phyloP scores from a whole-genome alignment of 2,797 vertebrate genomes.

The Agapornis canus region DNA sequence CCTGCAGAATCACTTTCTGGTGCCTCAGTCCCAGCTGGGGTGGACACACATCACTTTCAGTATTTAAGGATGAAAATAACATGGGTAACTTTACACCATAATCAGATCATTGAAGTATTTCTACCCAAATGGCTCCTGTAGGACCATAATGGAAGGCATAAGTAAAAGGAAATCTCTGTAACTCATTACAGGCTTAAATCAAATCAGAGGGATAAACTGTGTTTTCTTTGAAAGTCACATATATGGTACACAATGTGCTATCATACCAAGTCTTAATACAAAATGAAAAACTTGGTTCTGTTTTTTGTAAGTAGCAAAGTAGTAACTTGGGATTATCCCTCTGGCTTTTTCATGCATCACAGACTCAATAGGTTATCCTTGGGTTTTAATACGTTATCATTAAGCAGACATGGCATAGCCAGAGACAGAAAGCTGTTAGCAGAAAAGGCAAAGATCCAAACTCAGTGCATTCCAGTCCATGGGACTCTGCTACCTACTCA shows the following conservation, averaged over 20 bases:
- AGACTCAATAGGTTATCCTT: slow-evolving; percentile 43
- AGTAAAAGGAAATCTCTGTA: background rate
- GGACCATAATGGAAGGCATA: slow-evolving; percentile 17
- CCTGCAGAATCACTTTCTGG: background rate
- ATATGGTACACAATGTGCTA: background rate
- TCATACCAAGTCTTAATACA: background rate
- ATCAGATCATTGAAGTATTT: background rate
- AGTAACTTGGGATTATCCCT: slow-evolving; percentile 50
- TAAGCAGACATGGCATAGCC: slow-evolving; percentile 59
- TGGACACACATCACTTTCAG: background rate
- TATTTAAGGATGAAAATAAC: background rate
- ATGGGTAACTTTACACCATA: background rate
- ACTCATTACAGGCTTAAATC: slow-evolving; percentile 42
- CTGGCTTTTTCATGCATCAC: slow-evolving; percentile 59
- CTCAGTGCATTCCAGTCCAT: background rate
- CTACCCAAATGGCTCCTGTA: slow-evolving; percentile 5
- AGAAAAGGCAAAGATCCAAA: slow-evolving; percentile 34
- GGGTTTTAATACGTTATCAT: slow-evolving; percentile 44
- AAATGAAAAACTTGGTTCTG: slow-evolving; percentile 28
- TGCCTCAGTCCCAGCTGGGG: background rate
- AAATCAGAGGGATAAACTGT: slow-evolving; percentile 24
- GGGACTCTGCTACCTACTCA: background rate
- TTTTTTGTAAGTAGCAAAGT: slow-evolving; percentile 47
- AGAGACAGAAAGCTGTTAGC: slow-evolving; percentile 51
- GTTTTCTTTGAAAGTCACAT: background rate